phyloP scores from a whole-genome alignment of 23 tunicate species.

The Trididemnum clinides region DNA sequence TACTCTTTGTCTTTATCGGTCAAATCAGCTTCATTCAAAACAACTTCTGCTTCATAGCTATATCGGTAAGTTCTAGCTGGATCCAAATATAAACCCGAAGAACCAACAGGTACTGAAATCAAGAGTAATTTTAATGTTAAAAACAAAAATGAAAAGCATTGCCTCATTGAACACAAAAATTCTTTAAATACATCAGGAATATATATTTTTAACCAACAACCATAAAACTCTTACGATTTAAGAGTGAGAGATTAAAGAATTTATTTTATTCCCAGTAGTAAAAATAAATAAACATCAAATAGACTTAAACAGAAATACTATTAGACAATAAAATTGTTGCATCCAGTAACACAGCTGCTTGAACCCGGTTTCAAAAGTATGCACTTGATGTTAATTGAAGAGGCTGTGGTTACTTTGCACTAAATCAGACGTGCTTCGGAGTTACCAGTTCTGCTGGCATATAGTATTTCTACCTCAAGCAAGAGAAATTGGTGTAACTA shows the following conservation, averaged over 20 bases:
- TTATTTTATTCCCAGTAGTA: too few species aligned
- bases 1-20: slow-evolving; percentile 67
- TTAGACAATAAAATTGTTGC: neutral
- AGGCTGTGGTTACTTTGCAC: too few species aligned
- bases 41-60: slow-evolving; percentile 90
- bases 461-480: too few species aligned
- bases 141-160: neutral
- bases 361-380: too few species aligned
- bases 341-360: neutral
- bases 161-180: neutral
- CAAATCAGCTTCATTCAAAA: slow-evolving; percentile 88
- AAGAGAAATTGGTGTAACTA: too few species aligned
- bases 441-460: too few species aligned
- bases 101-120: slow-evolving; percentile 44
- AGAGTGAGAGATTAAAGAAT: too few species aligned
- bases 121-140: neutral
- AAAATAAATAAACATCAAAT: neutral
- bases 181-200: neutral
- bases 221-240: neutral
- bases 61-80: slow-evolving; percentile 67
- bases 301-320: neutral
- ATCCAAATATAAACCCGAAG: slow-evolving; percentile 59
- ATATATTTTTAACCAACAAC: neutral
- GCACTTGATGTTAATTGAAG: too few species aligned
- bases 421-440: too few species aligned